A percentile compares a stretch with the other conserved stretches of the same genome.
Conservation (phyloP, 2,888 invertebrate species). For the Athalia rosae region DNA sequence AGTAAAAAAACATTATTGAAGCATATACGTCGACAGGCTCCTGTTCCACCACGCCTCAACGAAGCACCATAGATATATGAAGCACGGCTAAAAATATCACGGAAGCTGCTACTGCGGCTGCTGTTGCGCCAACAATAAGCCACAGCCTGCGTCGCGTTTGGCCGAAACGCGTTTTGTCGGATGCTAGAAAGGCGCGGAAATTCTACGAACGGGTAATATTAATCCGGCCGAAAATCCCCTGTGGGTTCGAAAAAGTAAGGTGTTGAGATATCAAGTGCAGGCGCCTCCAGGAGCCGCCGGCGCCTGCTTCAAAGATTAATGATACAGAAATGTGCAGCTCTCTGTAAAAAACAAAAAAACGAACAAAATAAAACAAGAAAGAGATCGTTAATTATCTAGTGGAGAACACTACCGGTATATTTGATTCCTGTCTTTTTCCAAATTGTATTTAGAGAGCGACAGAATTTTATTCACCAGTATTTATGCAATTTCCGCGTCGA, state of each 20-base stretch:
- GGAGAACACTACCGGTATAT: too few relatives aligned
- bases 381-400: too few relatives aligned
- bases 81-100: slow-evolving; percentile 60
- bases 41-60: slow-evolving; percentile 50
- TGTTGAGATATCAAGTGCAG: background rate
- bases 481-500: too few relatives aligned
- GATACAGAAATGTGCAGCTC: too few relatives aligned
- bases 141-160: background rate
- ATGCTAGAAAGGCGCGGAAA: background rate
- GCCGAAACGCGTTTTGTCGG: background rate
- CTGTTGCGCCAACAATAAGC: slow-evolving; percentile 36
- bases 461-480: too few relatives aligned
- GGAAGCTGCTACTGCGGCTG: slow-evolving; percentile 54
- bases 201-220: background rate
- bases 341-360: too few relatives aligned
- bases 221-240: background rate
- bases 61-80: too few relatives aligned
- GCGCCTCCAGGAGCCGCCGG: background rate
- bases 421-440: too few relatives aligned
- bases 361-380: too few relatives aligned
- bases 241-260: background rate
- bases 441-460: too few relatives aligned
- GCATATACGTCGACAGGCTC: slow-evolving; percentile 13
- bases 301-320: too few relatives aligned
- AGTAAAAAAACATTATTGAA: background rate